Conservation (phyloP, 1,140 invertebrate species). For the Sarcophaga bullata region DNA sequence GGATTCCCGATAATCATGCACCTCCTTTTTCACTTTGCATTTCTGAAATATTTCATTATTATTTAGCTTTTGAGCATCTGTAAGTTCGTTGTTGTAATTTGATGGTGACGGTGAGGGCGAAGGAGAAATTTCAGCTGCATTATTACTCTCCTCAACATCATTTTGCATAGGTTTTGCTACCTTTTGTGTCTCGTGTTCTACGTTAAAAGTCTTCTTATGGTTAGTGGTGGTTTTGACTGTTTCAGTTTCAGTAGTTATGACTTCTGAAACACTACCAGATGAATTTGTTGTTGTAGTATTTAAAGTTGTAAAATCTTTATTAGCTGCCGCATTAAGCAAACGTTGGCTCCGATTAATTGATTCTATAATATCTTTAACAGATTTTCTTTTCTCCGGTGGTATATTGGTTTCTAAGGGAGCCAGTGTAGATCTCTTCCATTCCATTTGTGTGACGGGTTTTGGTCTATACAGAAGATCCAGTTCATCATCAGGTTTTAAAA, state of each 20-base stretch:
- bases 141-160: constrained; percentile 15
- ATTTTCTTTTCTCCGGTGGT: constrained; percentile 52
- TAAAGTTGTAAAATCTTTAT: constrained; percentile 50
- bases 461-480: constrained; percentile 40
- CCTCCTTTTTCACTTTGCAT: constrained; percentile 54
- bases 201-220: background rate
- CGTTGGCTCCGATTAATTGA: constrained; percentile 63
- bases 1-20: constrained; percentile 55
- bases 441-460: constrained; percentile 29
- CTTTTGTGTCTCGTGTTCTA: constrained; percentile 32
- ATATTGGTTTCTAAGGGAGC: constrained; percentile 43
- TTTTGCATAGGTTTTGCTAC: constrained; percentile 33
- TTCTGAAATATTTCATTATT: constrained; percentile 52
- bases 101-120: background rate
- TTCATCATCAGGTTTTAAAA: constrained; percentile 3
- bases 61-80: constrained; percentile 37
- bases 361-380: constrained; percentile 64
- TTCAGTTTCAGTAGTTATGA: background rate
- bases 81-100: constrained; percentile 4
- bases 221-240: background rate
- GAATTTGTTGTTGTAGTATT: constrained; percentile 46
- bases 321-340: constrained; percentile 58
- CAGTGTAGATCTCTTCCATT: constrained; percentile 46
- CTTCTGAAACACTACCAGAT: background rate
- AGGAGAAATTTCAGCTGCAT: background rate